Conservation (phyloP, 1,140 invertebrate genomes). For the Thaumetopoea pityocampa region DNA sequence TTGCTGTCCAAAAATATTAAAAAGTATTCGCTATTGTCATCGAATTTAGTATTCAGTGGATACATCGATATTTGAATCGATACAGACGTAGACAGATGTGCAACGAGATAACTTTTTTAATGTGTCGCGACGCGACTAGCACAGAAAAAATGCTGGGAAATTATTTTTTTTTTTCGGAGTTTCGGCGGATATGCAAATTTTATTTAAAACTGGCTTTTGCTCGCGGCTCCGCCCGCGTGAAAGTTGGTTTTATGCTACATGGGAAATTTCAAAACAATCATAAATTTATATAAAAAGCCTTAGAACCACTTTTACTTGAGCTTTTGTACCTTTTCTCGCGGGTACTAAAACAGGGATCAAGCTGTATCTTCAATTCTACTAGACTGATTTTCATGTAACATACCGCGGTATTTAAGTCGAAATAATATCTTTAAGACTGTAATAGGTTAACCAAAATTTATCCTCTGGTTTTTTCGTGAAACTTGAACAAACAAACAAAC, state of each 20-base stretch:
- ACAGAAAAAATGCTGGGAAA: not conserved
- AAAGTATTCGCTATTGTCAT: constrained; percentile 15
- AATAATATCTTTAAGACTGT: too few relatives aligned
- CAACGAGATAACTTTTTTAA: constrained; percentile 9
- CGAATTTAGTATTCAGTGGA: constrained; percentile 23
- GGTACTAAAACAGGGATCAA: too few relatives aligned
- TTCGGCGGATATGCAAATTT: constrained; percentile 25
- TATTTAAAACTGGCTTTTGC: constrained; percentile 3
- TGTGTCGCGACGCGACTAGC: constrained; percentile 1
- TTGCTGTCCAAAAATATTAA: constrained; percentile 16
- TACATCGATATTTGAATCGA: constrained; percentile 11
- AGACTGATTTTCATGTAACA: too few relatives aligned
- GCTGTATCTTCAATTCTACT: too few relatives aligned
- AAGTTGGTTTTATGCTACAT: not conserved
- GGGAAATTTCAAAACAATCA: constrained; percentile 1
- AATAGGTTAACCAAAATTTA: too few relatives aligned
- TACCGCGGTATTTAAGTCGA: too few relatives aligned
- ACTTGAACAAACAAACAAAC: too few relatives aligned
- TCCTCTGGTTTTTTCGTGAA: too few relatives aligned
- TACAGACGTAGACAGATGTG: constrained; percentile 15
- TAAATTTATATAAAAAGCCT: too few relatives aligned
- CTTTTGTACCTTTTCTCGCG: too few relatives aligned
- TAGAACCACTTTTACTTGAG: too few relatives aligned
- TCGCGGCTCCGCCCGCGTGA: not conserved
- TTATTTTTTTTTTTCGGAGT: constrained; percentile 4